Percentiles rank a stretch among this genome's conserved stretches.
Evolutionary conservation across 2,797 vertebrate genomes (phyloP).

Genomic region (Galagoides demidoff): DNA sequence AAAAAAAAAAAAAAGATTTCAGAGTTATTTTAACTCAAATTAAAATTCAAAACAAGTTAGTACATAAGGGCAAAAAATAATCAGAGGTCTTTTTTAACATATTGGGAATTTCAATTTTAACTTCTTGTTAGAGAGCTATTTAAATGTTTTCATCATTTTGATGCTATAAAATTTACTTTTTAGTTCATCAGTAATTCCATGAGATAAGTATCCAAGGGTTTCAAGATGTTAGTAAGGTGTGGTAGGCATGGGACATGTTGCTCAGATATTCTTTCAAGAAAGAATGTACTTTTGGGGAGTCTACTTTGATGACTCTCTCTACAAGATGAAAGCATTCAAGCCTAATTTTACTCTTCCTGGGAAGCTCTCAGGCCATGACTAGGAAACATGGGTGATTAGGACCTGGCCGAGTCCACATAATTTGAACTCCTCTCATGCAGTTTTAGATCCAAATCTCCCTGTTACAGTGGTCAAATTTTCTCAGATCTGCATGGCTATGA

Average conservation of each 20-base stretch:
- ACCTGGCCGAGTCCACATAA: not conserved
- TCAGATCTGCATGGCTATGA: too few relatives aligned
- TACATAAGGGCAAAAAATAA: not conserved
- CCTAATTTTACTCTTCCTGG: not conserved
- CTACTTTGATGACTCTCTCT: not conserved
- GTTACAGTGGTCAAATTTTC: not conserved
- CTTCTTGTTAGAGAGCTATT: not conserved
- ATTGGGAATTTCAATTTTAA: not conserved
- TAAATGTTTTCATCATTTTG: not conserved
- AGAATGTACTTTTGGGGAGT: not conserved
- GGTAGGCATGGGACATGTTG: not conserved
- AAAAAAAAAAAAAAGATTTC: not conserved
- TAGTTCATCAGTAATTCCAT: not conserved
- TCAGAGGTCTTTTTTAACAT: not conserved
- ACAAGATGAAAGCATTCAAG: not conserved
- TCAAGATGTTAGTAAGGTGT: not conserved
- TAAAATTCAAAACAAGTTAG: not conserved
- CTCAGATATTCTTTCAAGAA: not conserved
- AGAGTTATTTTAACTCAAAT: not conserved
- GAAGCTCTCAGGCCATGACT: not conserved
- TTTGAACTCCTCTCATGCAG: too few relatives aligned
- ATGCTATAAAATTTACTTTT: not conserved
- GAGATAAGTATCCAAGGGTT: not conserved
- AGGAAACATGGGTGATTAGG: fast-evolving
- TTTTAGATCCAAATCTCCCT: not conserved